Evolutionary conservation across 2,113 vertebrate species (phyloP).

Genomic region (Lota lota): DNA sequence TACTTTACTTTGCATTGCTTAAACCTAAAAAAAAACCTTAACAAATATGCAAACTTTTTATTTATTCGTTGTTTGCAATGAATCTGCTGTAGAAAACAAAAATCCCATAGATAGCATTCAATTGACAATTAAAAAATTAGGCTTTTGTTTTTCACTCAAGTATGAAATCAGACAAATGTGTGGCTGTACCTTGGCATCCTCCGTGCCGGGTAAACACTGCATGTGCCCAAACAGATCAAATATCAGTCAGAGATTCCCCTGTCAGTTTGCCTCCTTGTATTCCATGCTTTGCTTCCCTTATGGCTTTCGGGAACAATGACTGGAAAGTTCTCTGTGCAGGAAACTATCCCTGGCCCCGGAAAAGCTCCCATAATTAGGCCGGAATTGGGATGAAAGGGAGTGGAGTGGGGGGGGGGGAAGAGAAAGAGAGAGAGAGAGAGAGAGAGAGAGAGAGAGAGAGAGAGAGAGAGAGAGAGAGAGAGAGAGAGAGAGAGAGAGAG

Average conservation of each 20-base stretch:
- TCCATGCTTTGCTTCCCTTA: slow-evolving; percentile 31
- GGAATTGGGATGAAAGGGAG: slow-evolving; percentile 9
- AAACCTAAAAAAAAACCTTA: neutral
- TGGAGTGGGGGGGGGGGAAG: too few relatives aligned
- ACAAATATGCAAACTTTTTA: neutral
- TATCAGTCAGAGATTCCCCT: slow-evolving; percentile 35
- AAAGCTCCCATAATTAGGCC: slow-evolving; percentile 47
- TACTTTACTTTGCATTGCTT: neutral
- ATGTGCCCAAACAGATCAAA: slow-evolving; percentile 51
- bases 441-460: slow-evolving; percentile 21
- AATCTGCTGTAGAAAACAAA: too few relatives aligned
- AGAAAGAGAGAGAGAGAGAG: slow-evolving; percentile 7
- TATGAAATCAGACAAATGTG: neutral
- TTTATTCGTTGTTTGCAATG: neutral
- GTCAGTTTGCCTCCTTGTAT: slow-evolving; percentile 40
- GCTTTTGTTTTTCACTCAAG: neutral
- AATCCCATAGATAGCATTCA: too few relatives aligned
- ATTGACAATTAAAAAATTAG: too few relatives aligned
- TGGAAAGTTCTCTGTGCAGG: slow-evolving; percentile 45
- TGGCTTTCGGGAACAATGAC: slow-evolving; percentile 31
- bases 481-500: slow-evolving; percentile 22
- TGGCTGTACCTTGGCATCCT: slow-evolving; percentile 17
- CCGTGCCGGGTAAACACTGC: slow-evolving; percentile 19
- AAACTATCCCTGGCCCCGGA: slow-evolving; percentile 43
- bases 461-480: slow-evolving; percentile 7